Percentiles rank a stretch among this genome's conserved stretches.
Conservation (phyloP, 2,113 vertebrate genomes). For the Protomyctophum bolini region DNA sequence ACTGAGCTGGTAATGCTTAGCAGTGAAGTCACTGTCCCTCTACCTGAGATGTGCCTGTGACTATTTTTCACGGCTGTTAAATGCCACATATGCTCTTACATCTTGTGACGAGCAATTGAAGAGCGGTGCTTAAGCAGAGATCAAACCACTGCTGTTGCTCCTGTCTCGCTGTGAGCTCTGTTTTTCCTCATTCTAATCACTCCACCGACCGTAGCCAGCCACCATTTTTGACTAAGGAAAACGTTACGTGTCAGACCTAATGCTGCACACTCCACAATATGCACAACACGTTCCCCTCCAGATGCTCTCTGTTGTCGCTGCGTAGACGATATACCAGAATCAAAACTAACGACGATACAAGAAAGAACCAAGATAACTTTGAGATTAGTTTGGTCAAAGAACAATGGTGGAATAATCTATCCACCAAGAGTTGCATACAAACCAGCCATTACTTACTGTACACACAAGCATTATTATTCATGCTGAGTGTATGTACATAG, state of each 20-base stretch:
- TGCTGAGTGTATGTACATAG: conserved; percentile 27
- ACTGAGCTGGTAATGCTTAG: conserved; percentile 29
- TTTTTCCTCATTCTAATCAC: conserved; percentile 39
- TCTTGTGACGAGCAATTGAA: conserved; percentile 63
- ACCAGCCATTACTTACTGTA: conserved; percentile 30
- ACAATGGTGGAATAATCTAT: conserved; percentile 49
- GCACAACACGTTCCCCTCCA: neutral
- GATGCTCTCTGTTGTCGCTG: conserved; percentile 22
- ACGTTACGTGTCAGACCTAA: conserved; percentile 17
- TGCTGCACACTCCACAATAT: conserved; percentile 26
- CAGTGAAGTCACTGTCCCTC: conserved; percentile 46
- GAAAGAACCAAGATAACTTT: conserved; percentile 39
- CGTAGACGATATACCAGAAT: conserved; percentile 16
- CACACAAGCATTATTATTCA: conserved; percentile 54
- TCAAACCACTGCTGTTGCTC: conserved; percentile 61
- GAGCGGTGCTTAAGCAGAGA: conserved; percentile 72
- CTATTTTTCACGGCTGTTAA: conserved; percentile 67
- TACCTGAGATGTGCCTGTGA: conserved; percentile 44
- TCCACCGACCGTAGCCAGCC: conserved; percentile 18
- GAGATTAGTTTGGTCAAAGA: conserved; percentile 56
- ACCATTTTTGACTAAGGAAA: conserved; percentile 65
- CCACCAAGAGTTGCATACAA: conserved; percentile 40
- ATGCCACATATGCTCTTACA: conserved; percentile 69
- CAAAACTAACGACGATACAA: too few species aligned
- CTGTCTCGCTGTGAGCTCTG: conserved; percentile 56